These are phyloP conservation scores for Pocillopora meandrina DNA, from an alignment of 92 coral and sea anemone genomes.

Conservation along the genomic window DNA sequence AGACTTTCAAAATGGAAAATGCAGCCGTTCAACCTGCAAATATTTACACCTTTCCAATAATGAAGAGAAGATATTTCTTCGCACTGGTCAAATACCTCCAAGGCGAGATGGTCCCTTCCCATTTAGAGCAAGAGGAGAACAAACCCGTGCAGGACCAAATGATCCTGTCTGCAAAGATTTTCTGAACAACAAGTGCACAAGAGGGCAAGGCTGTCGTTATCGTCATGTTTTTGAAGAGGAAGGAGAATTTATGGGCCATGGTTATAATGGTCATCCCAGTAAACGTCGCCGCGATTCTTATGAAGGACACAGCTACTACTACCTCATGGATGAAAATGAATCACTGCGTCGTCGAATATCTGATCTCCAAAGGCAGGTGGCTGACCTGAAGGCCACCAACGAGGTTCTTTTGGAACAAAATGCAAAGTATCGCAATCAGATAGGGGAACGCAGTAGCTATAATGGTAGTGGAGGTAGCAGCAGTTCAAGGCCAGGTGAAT, in stretches of 20 bases:
- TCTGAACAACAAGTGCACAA: constrained; percentile 90
- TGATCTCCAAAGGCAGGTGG: constrained; percentile 95
- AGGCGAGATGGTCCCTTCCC: constrained; percentile 44
- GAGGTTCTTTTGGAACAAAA: constrained; percentile 96
- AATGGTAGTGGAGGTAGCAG: constrained; percentile 51
- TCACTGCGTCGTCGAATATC: constrained; percentile 79
- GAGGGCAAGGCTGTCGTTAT: constrained; percentile 88
- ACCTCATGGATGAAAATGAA: constrained; percentile 91
- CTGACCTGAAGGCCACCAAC: constrained; percentile 91
- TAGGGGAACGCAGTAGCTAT: constrained; percentile 63
- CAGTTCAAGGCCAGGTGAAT: constrained; percentile 39
- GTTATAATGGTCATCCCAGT: constrained; percentile 79
- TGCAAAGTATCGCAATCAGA: constrained; percentile 91
- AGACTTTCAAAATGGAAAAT: constrained; percentile 98
- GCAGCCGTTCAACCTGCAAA: constrained; percentile 90
- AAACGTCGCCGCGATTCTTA: constrained; percentile 86
- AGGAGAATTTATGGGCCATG: constrained; percentile 66
- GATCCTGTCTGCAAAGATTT: constrained; percentile 94
- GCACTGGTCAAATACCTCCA: constrained; percentile 91
- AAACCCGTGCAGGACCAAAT: constrained; percentile 75
- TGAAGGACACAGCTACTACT: constrained; percentile 74
- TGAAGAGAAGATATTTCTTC: constrained; percentile 89
- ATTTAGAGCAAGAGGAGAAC: constrained; percentile 43
- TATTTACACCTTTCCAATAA: constrained; percentile 84
- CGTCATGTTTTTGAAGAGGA: constrained; percentile 86